Conservation (phyloP, 2,888 invertebrate genomes). For the Chymomyza amoena region DNA sequence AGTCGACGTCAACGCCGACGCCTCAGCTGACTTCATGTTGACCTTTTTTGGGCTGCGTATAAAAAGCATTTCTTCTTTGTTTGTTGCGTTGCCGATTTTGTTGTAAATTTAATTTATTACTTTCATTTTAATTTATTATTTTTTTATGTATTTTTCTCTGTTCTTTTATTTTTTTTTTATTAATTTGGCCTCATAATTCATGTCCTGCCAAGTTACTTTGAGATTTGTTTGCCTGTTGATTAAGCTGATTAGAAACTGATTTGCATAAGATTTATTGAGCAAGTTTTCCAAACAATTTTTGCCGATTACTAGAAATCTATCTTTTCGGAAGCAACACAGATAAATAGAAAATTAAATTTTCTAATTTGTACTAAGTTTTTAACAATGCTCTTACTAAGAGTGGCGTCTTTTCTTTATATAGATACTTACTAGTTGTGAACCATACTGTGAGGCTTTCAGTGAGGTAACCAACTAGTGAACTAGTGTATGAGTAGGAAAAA, state of each 20-base stretch:
- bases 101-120: slow-evolving; percentile 70
- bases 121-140: slow-evolving; percentile 10
- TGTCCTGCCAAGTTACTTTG: slow-evolving; percentile 47
- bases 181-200: slow-evolving; percentile 45
- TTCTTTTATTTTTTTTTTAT: not conserved
- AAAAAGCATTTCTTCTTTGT: slow-evolving; percentile 1
- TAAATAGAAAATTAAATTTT: too few species aligned
- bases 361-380: too few species aligned
- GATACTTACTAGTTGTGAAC: too few species aligned
- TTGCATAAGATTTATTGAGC: slow-evolving; percentile 40
- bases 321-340: too few species aligned
- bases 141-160: not conserved
- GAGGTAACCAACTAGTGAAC: too few species aligned
- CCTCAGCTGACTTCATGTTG: not conserved
- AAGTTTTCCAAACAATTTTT: not conserved
- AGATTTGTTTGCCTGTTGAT: slow-evolving; percentile 47
- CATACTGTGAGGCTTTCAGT: too few species aligned
- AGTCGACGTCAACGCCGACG: not conserved
- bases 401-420: too few species aligned
- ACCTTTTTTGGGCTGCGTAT: not conserved
- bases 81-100: slow-evolving; percentile 43
- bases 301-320: too few species aligned
- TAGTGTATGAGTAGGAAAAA: too few species aligned
- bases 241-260: slow-evolving; percentile 45
- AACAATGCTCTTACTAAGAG: too few species aligned